Conservation (phyloP, 2,888 invertebrate species). For the Frankliniella fusca region DNA sequence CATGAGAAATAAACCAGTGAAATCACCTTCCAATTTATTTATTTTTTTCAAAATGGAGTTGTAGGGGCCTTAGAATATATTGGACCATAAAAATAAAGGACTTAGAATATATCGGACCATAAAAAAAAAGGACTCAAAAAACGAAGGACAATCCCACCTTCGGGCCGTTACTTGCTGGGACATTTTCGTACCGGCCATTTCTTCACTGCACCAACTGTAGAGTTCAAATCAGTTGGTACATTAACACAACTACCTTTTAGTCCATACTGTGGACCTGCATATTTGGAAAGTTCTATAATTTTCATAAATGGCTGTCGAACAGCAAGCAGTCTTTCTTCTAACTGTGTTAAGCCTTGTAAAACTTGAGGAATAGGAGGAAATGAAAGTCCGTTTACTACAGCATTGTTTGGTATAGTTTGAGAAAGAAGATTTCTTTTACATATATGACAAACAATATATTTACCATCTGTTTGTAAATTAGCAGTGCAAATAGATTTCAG, state of each 20-base stretch:
- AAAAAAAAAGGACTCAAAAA: too few relatives aligned
- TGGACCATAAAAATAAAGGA: too few relatives aligned
- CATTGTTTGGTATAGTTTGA: background rate
- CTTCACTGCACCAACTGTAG: background rate
- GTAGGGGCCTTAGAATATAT: too few relatives aligned
- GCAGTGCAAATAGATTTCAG: background rate
- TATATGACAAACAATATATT: background rate
- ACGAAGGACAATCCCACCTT: too few relatives aligned
- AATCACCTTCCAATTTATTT: too few relatives aligned
- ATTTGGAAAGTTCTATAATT: background rate
- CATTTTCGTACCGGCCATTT: too few relatives aligned
- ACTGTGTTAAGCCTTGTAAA: conserved; percentile 29
- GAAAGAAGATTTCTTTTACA: background rate
- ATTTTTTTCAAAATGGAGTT: too few relatives aligned
- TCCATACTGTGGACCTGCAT: background rate
- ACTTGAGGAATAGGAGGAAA: conserved; percentile 30
- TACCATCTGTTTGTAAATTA: background rate
- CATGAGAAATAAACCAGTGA: too few relatives aligned
- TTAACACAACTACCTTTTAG: background rate
- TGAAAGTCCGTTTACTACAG: background rate
- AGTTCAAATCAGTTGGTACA: background rate
- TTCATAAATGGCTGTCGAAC: conserved; percentile 2
- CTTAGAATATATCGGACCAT: too few relatives aligned
- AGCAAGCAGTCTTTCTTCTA: conserved; percentile 33
- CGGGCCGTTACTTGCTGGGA: too few relatives aligned